Conservation (phyloP, 2,888 invertebrate genomes). For the Nephrotoma flavescens region DNA sequence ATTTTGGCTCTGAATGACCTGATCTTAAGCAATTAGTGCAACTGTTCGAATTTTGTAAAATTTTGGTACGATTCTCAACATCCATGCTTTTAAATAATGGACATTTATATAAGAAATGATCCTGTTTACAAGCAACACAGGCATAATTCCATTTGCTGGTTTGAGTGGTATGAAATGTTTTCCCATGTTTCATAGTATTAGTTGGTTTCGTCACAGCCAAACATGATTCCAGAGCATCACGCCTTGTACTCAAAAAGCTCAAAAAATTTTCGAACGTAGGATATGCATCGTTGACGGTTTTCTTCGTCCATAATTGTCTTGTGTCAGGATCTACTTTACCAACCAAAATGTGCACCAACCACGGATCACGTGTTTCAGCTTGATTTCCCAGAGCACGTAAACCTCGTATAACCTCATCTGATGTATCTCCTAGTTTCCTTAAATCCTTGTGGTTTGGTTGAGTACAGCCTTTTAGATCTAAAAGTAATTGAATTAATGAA, state of each 20-base stretch:
- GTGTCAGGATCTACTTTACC: neutral
- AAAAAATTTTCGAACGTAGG: neutral
- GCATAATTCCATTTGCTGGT: too few species aligned
- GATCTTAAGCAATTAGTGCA: too few species aligned
- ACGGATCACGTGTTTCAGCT: neutral
- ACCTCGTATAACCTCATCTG: neutral
- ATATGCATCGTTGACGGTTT: neutral
- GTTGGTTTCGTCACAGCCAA: neutral
- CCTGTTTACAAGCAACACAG: too few species aligned
- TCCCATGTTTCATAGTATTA: too few species aligned
- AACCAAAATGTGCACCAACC: neutral
- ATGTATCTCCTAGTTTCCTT: neutral
- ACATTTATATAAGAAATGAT: too few species aligned
- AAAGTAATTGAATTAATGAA: too few species aligned
- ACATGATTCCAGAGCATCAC: neutral
- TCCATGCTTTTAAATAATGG: too few species aligned
- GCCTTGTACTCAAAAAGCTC: neutral
- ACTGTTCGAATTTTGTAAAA: too few species aligned
- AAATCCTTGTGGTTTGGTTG: neutral
- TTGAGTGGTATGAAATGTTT: too few species aligned
- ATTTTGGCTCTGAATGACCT: neutral
- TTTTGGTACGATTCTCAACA: too few species aligned
- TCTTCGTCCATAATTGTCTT: neutral
- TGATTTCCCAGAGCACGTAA: neutral
- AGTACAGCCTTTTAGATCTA: too few species aligned